Conservation (phyloP, 2,797 vertebrate species). For the Etheostoma nigrum region DNA sequence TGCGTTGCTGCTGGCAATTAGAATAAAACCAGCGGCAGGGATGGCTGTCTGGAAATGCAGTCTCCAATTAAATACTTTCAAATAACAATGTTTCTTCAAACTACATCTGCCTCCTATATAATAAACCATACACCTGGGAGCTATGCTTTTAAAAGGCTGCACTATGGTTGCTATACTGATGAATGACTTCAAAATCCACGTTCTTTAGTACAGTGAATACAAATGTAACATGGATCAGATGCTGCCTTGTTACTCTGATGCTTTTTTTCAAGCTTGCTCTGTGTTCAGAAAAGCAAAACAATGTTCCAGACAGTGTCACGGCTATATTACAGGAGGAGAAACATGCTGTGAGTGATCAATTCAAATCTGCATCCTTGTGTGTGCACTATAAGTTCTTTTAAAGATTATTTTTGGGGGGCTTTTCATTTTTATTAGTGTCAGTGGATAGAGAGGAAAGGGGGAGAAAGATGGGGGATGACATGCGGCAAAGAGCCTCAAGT, state of each 20-base stretch:
- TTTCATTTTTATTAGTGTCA: too few relatives aligned
- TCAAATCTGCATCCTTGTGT: constrained; percentile 42
- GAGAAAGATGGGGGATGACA: too few relatives aligned
- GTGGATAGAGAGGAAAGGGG: too few relatives aligned
- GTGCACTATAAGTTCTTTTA: constrained; percentile 14
- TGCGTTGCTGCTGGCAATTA: constrained; percentile 86
- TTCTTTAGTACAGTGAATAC: constrained; percentile 58
- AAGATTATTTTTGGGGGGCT: too few relatives aligned
- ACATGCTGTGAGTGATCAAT: constrained; percentile 48
- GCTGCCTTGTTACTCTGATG: constrained; percentile 48
- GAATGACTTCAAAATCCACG: constrained; percentile 64
- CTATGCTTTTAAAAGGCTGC: constrained; percentile 57
- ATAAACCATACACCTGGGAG: constrained; percentile 78
- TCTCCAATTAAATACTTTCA: constrained; percentile 88
- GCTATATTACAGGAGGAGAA: constrained; percentile 50
- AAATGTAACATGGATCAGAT: constrained; percentile 58
- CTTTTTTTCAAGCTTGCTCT: constrained; percentile 47
- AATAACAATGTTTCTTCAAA: constrained; percentile 77
- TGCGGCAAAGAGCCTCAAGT: too few relatives aligned
- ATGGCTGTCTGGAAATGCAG: constrained; percentile 85
- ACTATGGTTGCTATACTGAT: constrained; percentile 54
- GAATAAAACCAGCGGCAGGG: constrained; percentile 85
- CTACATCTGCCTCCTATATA: constrained; percentile 79
- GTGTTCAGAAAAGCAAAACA: constrained; percentile 59
- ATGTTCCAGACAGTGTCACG: constrained; percentile 46